Conservation (phyloP, 2,113 vertebrate species). For the Tychaedon coryphoeus region DNA sequence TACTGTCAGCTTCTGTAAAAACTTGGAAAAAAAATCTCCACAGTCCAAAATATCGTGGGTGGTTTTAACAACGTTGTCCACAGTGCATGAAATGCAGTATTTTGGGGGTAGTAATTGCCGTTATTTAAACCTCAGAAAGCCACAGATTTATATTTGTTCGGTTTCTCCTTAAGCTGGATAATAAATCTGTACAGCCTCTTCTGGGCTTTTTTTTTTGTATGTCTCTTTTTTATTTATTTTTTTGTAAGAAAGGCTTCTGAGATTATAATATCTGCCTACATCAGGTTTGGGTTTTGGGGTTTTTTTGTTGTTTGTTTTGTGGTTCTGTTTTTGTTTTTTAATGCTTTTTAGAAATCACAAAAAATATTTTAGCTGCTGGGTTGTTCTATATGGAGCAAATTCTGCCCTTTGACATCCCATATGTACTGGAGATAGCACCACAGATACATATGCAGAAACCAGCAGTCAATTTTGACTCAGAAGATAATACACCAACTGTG, state of each 20-base stretch:
- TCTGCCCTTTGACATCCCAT: slow-evolving; percentile 65
- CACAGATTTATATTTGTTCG: slow-evolving; percentile 33
- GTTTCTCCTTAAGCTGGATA: slow-evolving; percentile 54
- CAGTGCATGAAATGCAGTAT: slow-evolving; percentile 41
- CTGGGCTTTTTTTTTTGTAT: background rate
- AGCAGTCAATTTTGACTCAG: slow-evolving; percentile 81
- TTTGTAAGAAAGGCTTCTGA: slow-evolving; percentile 5
- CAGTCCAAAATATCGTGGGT: slow-evolving; percentile 30
- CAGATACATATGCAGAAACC: slow-evolving; percentile 65
- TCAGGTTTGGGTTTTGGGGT: background rate
- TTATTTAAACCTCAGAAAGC: slow-evolving; percentile 62
- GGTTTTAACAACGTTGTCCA: slow-evolving; percentile 45
- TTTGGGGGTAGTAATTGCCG: slow-evolving; percentile 55
- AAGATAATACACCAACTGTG: slow-evolving; percentile 71
- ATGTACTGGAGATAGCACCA: slow-evolving; percentile 64
- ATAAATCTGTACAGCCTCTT: slow-evolving; percentile 49
- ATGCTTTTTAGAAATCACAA: slow-evolving; percentile 50
- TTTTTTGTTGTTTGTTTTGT: background rate
- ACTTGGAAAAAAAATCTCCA: slow-evolving; percentile 1
- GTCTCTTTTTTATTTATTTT: background rate
- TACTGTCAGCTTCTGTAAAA: slow-evolving; percentile 32
- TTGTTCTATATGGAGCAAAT: slow-evolving; percentile 62
- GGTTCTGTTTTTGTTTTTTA: background rate
- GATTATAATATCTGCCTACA: slow-evolving; percentile 64
- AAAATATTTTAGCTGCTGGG: slow-evolving; percentile 47